Base-by-base conservation (phyloP, 2,888 invertebrate species). In the Drosophila putrida region DNA sequence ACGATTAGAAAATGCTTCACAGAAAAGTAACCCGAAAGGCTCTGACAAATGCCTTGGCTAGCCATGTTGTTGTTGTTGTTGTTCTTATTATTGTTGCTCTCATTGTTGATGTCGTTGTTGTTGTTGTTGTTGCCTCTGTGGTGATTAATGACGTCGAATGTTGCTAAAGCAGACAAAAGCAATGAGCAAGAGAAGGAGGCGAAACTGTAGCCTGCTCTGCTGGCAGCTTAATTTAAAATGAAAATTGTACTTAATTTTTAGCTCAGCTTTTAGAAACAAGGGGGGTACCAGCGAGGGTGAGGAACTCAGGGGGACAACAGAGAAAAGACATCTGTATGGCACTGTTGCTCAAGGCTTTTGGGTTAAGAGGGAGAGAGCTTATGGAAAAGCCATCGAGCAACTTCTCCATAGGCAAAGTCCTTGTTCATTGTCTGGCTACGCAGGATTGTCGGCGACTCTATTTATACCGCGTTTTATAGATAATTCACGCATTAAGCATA, bases 161-260 rank as follows among this genome's bases (percentile, higher is more conserved):
- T 83, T 75, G 78, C 50, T 54, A 66, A 71, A 72, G 85, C 68
- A 67, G 71, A 39, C 64, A 66, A 44, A 41, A 51, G 44, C 43
- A 11, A 25, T 27, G 9, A 13, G 31, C 4, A n/a, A 9, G 27
- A 28, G 31, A 4, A 44, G 25, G 33, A 35, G 27, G 3, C 35
- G 6, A 36, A 51, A 13, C 62, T 36, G 73, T 44, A 31, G 67
- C 46, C 75, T 59, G 74, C 66, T 53, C 53, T 86, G 88, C 53
- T 86, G 88, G 83, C 83, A 83, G 83, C 83, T 84, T 84, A 88
- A 84, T 84, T 84, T 84, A 84, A 84, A 84, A 84, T 88, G 87
- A 84, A 84, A 84, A 84, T 88, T 84, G 83, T 84, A 84, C 83
- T 84, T 84, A 88, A 84, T 84, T 84, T 88, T 78, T 86, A 78